Evolutionary conservation across 2,797 vertebrate species (phyloP), one percentile per base, ranked within the genome.

Genomic region (Anniella stebbinsi): DNA sequence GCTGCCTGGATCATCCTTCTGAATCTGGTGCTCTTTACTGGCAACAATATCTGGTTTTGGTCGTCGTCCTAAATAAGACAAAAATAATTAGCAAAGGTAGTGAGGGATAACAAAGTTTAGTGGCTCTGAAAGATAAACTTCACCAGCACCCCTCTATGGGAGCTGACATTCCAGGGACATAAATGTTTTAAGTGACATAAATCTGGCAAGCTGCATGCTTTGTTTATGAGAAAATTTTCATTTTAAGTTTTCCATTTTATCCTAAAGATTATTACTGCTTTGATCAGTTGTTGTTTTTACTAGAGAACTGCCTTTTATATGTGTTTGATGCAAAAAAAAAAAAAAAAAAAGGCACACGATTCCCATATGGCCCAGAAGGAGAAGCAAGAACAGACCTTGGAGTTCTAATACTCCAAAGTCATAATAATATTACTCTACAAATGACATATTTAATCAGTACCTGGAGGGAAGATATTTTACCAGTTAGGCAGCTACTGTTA

Each of bases 1-100:
- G 0, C 96, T 90, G 84, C 96, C 96, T 0, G 96, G 97, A 89
- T 97, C 97, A 0, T 97, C 97, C 92, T 95, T 97, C 93, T 97
- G 97, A 94, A 97, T 96, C 92, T 98, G 97, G 81, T 97, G 96
- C 87, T 98, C 98, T 92, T 97, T 98, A 94, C 96, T 97, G 93
- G 97, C 97, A 57, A 97, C 60, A 45, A 98, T 98, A 91, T 98
- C 97, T 2, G 98, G 98, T 90, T 98, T 98, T 45, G 97, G 97
- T 66, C 97, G 93, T 66, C 97, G 97, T 77, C 97, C 97, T 98
- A 91, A 57, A 83, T 84, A 87, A 94, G 76, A 89, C 76, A 87
- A 60, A 92, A 54, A 70, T 84, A 84, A 30, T 96, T 75, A 95
- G 91, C 41, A 91, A 90, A 38, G 45, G 0, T 4, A 23, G 0